These are phyloP conservation scores for Drosophila merina DNA, from an alignment of 2,888 invertebrate genomes.

Conservation along the genomic window DNA sequence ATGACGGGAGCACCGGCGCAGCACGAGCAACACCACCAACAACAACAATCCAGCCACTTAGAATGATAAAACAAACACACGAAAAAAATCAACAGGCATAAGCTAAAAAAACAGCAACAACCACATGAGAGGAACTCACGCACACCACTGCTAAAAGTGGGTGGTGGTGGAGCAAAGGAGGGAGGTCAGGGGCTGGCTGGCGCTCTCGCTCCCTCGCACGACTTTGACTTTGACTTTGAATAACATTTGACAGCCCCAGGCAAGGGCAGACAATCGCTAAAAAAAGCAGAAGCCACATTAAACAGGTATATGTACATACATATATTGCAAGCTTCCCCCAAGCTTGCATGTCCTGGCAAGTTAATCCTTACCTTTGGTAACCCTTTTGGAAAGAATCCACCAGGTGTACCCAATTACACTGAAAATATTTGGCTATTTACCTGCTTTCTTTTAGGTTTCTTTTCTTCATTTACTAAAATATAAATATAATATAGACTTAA, in stretches of 20 bases:
- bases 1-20: constrained; percentile 66
- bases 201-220: constrained; percentile 51
- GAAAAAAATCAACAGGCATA: constrained; percentile 5
- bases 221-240: constrained; percentile 83
- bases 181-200: constrained; percentile 47
- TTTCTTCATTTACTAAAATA: background rate
- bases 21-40: constrained; percentile 7
- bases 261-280: background rate
- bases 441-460: background rate
- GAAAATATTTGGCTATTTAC: background rate
- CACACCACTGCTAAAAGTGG: constrained; percentile 36
- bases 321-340: background rate
- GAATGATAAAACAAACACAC: constrained; percentile 49
- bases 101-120: constrained; percentile 11
- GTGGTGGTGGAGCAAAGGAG: constrained; percentile 26
- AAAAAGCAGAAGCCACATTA: constrained; percentile 12
- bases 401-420: background rate
- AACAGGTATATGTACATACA: background rate
- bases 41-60: constrained; percentile 29
- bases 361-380: background rate
- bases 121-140: constrained; percentile 20
- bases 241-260: constrained; percentile 74
- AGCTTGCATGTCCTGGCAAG: background rate
- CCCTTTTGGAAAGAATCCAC: background rate
- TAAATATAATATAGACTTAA: no score